Base-by-base conservation (phyloP, 2,797 vertebrate species). In the Thunnus albacares region DNA sequence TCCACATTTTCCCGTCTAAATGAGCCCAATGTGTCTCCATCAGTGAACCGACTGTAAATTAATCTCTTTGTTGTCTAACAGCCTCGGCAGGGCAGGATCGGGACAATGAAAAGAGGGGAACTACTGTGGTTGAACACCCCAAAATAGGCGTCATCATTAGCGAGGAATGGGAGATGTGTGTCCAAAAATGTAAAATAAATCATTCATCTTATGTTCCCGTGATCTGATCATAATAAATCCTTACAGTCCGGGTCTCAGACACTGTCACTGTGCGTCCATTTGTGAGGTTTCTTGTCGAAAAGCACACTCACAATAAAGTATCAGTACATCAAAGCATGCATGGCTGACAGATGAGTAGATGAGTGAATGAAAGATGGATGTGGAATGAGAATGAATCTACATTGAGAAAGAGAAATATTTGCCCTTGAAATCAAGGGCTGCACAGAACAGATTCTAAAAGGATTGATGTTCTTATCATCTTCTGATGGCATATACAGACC, bases 51-150 rank as follows among this genome's bases (percentile, higher is more conserved):
- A 74, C 91, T 84, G 90, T 86, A 89, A 90, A 90, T 92, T 76
- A 76, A 86, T 89, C 83, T 91, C 92, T 90, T 92, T 94, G 91
- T 94, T 90, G 90, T 89, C 88, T 83, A 81, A 90, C 83, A 83
- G 82, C 70, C 73, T 11, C 2, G 17, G 65, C 67, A 65, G 79
- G 49, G 83, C 17, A 57, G 28, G 74, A 81, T 73, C 24, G 1
- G 58, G 38, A 85, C 86, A 84, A 86, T 81, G 82, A 75, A 80
- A 75, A 74, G 22, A 61, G 49, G 70, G 41, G 68, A 56, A 59
- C 47, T 74, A 47, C 78, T 22, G 58, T 22, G 84, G 60, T 67
- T 3, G 14, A 30, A 60, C 13, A 64, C 17, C 52, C 75, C 26
- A 60, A 85, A 84, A 66, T 12, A 22, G 59, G 43, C 28, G 52